Evolutionary conservation across 2,888 invertebrate genomes (phyloP), one percentile per base, ranked within the genome.

Genomic region (Deroplatys truncata): DNA sequence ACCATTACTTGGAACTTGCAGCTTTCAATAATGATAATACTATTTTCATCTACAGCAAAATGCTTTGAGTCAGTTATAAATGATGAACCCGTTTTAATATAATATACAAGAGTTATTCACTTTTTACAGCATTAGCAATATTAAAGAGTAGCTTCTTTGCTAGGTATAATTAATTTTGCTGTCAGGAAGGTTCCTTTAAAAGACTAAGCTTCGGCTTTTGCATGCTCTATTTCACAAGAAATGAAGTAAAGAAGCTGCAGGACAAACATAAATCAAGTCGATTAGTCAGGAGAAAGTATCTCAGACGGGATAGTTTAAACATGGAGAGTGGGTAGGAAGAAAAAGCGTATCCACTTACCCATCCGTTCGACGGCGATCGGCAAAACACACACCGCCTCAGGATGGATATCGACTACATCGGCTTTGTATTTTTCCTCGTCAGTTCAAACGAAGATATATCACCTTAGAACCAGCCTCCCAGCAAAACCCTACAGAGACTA

Each of bases 381-480:
- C 56, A 72, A 72, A 72, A 72, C 56, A 72, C 56, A 25, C 56
- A 72, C 56, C 56, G 56, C 56, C 56, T 72, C 56, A 72, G 56
- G 85, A 43, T 25, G 49, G 85, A 85, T 85, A 85, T 85, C 85
- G 85, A 31, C 85, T 25, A 28, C 85, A 84, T 85, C 35, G 85
- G 15, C 85, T 49, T 49, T 85, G 5, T 85, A 85, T 85, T 85
- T 85, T 85, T 85, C 85, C 49, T 85, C 85, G 85, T 85, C 85
- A 85, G 85, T 35, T 31, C 43, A 85, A 85, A 85, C 85, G 85
- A 85, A 85, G 85, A 85, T 85, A 35, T 85, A 85, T 85, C 43
- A 72, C 56, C 56, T 72, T 20, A 72, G 7, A 72, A 72, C 20
- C 56, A 72, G 5, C 56, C 56, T 72, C 25, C 56, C 56, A 72